Conservation (phyloP, 2,113 vertebrate genomes). For the Taurulus bubalis region DNA sequence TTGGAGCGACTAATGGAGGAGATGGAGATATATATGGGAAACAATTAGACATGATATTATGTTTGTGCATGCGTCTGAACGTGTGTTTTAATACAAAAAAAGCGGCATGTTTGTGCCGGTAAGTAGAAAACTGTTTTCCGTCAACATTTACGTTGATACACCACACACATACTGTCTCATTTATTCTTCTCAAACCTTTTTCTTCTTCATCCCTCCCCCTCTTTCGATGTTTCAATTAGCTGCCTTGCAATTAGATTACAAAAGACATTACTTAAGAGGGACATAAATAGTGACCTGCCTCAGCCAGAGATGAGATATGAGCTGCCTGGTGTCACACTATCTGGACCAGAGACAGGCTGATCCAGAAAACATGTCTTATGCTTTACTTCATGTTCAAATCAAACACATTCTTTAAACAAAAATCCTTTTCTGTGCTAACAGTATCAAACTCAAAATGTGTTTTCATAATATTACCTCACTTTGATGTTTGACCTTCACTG, state of each 20-base stretch:
- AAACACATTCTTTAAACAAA: not conserved
- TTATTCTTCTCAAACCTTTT: constrained; percentile 1
- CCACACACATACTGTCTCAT: not conserved
- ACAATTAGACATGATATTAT: constrained; percentile 61
- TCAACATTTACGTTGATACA: not conserved
- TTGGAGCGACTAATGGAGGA: constrained; percentile 70
- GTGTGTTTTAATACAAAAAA: not conserved
- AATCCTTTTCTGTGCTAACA: not conserved
- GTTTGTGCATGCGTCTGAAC: not conserved
- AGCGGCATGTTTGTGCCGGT: not conserved
- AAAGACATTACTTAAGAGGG: constrained; percentile 85
- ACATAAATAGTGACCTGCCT: constrained; percentile 89
- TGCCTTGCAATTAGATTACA: constrained; percentile 90
- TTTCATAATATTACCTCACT: not conserved
- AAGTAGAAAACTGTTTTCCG: not conserved
- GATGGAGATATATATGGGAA: constrained; percentile 72
- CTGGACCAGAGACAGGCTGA: constrained; percentile 13
- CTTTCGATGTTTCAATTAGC: constrained; percentile 87
- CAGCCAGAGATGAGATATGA: constrained; percentile 75
- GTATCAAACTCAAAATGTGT: not conserved
- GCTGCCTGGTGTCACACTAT: constrained; percentile 23
- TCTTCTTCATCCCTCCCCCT: constrained; percentile 7
- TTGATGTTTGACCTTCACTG: not conserved
- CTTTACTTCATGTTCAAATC: not conserved
- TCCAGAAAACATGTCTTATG: not conserved